These are phyloP conservation scores for Thunnus maccoyii DNA, from an alignment of 2,113 vertebrate genomes.

Conservation along the genomic window DNA sequence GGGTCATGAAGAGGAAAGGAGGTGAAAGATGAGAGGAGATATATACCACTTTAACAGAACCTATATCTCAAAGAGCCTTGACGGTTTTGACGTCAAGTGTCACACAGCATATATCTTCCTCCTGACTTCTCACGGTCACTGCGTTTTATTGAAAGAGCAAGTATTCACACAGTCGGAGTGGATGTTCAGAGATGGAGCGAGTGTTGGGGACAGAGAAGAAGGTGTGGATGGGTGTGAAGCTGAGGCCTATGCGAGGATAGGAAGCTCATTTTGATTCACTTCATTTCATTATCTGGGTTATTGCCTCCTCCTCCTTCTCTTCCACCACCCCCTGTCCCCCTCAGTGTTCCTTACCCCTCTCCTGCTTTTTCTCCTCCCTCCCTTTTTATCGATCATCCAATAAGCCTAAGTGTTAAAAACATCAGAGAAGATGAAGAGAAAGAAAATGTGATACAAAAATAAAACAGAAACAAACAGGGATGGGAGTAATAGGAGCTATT, in stretches of 20 bases:
- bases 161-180: background rate
- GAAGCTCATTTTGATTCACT: slow-evolving; percentile 73
- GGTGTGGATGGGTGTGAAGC: slow-evolving; percentile 32
- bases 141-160: background rate
- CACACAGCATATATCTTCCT: background rate
- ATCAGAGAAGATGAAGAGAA: background rate
- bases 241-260: slow-evolving; percentile 33
- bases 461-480: background rate
- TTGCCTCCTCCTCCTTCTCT: slow-evolving; percentile 46
- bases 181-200: background rate
- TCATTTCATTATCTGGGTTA: slow-evolving; percentile 77
- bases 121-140: background rate
- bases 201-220: background rate
- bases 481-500: background rate
- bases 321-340: background rate
- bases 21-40: slow-evolving; percentile 32
- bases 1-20: slow-evolving; percentile 32
- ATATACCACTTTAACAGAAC: background rate
- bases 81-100: background rate
- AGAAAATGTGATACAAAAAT: background rate
- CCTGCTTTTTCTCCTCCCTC: slow-evolving; percentile 7
- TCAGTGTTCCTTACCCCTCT: slow-evolving; percentile 19
- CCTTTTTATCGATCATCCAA: slow-evolving; percentile 48
- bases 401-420: slow-evolving; percentile 25
- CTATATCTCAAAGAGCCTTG: slow-evolving; percentile 23